phyloP scores from a whole-genome alignment of 2,888 invertebrate genomes.

The Caenorhabditis sp. region DNA sequence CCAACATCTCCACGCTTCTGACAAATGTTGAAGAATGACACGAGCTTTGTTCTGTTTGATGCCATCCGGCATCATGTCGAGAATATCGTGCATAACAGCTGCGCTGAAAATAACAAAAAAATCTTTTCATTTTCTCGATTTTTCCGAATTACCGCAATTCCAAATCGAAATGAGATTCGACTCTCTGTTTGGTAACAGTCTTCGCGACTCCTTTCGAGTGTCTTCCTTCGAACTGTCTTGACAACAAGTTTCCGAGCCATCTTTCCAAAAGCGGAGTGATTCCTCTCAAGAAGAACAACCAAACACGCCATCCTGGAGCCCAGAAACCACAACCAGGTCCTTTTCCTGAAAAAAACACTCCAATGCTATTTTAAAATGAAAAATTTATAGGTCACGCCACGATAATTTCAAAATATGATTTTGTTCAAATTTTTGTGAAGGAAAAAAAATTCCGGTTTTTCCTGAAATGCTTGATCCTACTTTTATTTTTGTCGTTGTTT shows the following conservation, averaged over 20 bases:
- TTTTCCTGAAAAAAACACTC: conserved; percentile 48
- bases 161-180: conserved; percentile 98
- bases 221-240: conserved; percentile 97
- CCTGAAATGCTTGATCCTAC: too few species aligned
- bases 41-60: conserved; percentile 99
- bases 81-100: conserved; percentile 84
- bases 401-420: too few species aligned
- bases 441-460: too few species aligned
- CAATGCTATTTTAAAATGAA: too few species aligned
- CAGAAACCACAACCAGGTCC: conserved; percentile 70
- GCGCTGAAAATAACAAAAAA: conserved; percentile 52
- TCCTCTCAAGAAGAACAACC: conserved; percentile 99
- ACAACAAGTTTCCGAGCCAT: conserved; percentile 98
- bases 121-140: neutral
- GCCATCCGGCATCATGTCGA: conserved; percentile 99
- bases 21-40: conserved; percentile 96
- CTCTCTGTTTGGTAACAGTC: conserved; percentile 98
- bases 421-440: too few species aligned
- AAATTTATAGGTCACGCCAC: too few species aligned
- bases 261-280: conserved; percentile 96
- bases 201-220: conserved; percentile 99
- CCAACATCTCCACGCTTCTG: conserved; percentile 99
- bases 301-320: conserved; percentile 89
- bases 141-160: conserved; percentile 79
- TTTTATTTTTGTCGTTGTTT: too few species aligned